Conservation (phyloP, 92 coral and sea anemone species). For the Ricordea florida region DNA sequence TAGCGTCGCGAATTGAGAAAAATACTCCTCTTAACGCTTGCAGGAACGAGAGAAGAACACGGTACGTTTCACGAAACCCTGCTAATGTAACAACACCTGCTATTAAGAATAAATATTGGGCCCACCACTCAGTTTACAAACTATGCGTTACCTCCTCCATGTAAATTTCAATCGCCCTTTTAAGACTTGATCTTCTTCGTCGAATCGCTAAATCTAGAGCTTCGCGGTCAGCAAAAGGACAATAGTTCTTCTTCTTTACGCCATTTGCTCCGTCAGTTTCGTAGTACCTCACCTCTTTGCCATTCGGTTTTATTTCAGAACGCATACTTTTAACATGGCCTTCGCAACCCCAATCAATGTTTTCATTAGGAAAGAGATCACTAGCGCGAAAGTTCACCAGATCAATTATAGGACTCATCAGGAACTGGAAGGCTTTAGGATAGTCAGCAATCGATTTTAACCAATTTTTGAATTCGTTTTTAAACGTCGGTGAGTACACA, state of each 20-base stretch:
- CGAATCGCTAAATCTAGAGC: background rate
- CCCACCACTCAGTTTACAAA: too few species aligned
- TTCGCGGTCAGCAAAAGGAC: background rate
- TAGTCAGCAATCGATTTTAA: constrained; percentile 4
- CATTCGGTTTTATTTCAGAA: background rate
- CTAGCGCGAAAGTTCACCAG: constrained; percentile 42
- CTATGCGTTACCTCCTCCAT: constrained; percentile 19
- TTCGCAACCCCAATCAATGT: constrained; percentile 41
- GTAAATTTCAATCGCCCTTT: constrained; percentile 22
- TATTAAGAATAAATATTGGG: too few species aligned
- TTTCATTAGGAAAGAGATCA: constrained; percentile 21
- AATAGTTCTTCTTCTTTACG: background rate
- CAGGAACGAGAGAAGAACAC: too few species aligned
- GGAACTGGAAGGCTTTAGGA: constrained; percentile 36
- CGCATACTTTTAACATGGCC: background rate
- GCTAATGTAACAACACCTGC: too few species aligned
- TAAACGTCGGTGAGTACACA: constrained; percentile 24
- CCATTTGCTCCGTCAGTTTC: background rate
- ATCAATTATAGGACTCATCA: constrained; percentile 50
- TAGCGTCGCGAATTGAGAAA: too few species aligned
- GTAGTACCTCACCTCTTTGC: background rate
- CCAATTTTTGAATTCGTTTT: constrained; percentile 27
- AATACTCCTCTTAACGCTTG: too few species aligned
- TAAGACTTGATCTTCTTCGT: constrained; percentile 2
- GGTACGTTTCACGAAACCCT: too few species aligned